Evolutionary conservation across 2,113 vertebrate genomes (phyloP).

Genomic region (Hirundichthys speculiger): DNA sequence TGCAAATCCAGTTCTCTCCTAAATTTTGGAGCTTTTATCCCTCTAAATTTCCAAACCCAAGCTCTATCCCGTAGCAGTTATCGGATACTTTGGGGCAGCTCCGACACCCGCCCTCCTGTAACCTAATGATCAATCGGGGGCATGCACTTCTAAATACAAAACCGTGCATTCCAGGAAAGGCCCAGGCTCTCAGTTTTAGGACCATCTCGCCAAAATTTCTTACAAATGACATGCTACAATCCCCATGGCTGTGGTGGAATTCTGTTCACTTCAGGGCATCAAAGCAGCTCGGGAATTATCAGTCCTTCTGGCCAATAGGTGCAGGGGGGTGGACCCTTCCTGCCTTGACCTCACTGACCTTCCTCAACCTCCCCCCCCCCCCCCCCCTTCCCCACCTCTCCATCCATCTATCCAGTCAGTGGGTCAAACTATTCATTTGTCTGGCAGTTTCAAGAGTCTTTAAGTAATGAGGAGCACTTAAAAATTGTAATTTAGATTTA

Average conservation of each 20-base stretch:
- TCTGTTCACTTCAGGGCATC: constrained; percentile 63
- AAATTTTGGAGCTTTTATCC: neutral
- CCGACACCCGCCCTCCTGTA: constrained; percentile 37
- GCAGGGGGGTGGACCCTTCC: constrained; percentile 64
- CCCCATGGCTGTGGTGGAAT: constrained; percentile 76
- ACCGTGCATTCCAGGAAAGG: constrained; percentile 41
- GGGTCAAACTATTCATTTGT: constrained; percentile 26
- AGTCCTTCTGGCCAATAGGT: constrained; percentile 62
- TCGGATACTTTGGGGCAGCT: constrained; percentile 9
- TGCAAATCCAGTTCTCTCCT: neutral
- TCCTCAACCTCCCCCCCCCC: constrained; percentile 36
- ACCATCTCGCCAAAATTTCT: constrained; percentile 66
- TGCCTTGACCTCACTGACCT: constrained; percentile 75
- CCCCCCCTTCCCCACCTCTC: constrained; percentile 28
- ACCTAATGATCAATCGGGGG: constrained; percentile 37
- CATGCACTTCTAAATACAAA: constrained; percentile 32
- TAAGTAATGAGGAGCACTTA: neutral
- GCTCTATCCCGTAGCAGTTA: neutral
- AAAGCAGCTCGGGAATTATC: constrained; percentile 51
- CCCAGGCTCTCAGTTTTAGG: constrained; percentile 64
- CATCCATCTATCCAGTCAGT: constrained; percentile 37
- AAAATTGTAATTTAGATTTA: neutral
- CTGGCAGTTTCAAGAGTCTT: constrained; percentile 3
- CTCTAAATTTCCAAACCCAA: neutral
- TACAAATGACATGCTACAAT: constrained; percentile 77